Conservation (phyloP, 2,888 invertebrate species). For the Actias luna region DNA sequence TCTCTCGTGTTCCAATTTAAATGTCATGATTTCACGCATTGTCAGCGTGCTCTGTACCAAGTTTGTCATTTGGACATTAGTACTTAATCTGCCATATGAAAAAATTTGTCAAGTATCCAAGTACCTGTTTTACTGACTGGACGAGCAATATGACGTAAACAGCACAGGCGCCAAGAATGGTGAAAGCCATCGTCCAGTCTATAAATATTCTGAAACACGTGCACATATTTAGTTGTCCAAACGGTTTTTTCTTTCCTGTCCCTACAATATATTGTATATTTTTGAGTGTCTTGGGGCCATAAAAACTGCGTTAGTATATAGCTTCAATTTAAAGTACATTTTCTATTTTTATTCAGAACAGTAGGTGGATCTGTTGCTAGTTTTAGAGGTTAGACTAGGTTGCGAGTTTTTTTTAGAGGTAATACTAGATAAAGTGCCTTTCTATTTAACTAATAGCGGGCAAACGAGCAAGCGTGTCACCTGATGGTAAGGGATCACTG, state of each 20-base stretch:
- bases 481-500: too few species aligned
- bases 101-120: conserved; percentile 41
- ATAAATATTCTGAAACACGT: conserved; percentile 84
- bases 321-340: neutral
- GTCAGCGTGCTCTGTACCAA: neutral
- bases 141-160: conserved; percentile 90
- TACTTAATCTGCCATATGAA: neutral
- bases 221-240: conserved; percentile 6
- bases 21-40: neutral
- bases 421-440: too few species aligned
- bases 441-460: too few species aligned
- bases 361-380: too few species aligned
- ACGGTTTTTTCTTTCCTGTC: neutral
- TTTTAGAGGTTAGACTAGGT: too few species aligned
- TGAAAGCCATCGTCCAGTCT: conserved; percentile 86
- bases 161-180: conserved; percentile 87
- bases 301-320: neutral
- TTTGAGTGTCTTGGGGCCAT: neutral
- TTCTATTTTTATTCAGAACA: neutral
- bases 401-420: too few species aligned
- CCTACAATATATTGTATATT: neutral
- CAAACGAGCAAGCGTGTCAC: too few species aligned
- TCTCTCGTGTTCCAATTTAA: neutral
- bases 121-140: conserved; percentile 85
- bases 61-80: neutral